A percentile compares a stretch with the other conserved stretches of the same genome.
phyloP scores from a whole-genome alignment of 1,140 invertebrate species.

The Alviniconcha marisindica region DNA sequence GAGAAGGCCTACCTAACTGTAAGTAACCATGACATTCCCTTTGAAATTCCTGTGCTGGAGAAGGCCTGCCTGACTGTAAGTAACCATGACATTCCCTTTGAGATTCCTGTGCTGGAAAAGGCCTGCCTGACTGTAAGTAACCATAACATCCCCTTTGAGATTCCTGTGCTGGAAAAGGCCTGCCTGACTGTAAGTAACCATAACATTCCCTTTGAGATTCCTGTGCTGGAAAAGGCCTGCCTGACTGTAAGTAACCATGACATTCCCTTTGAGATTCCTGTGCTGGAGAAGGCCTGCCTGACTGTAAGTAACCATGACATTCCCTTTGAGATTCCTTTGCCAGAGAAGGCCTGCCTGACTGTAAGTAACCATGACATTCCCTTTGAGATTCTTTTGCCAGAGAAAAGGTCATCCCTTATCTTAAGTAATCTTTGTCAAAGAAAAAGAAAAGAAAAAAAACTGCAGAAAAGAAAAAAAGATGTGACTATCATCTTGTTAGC shows the following conservation, averaged over 20 bases:
- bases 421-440: too few species aligned
- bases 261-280: slow-evolving; percentile 89
- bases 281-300: slow-evolving; percentile 82
- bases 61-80: too few species aligned
- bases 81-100: slow-evolving; percentile 74
- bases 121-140: too few species aligned
- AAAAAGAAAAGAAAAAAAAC: too few species aligned
- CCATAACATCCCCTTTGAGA: slow-evolving; percentile 74
- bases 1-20: slow-evolving; percentile 78
- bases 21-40: slow-evolving; percentile 43
- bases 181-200: too few species aligned
- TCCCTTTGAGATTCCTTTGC: slow-evolving; percentile 89
- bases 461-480: too few species aligned
- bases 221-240: too few species aligned
- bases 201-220: slow-evolving; percentile 74
- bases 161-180: too few species aligned
- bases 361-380: slow-evolving; percentile 94
- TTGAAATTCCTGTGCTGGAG: too few species aligned
- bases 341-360: slow-evolving; percentile 79
- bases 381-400: slow-evolving; percentile 87
- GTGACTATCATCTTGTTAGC: too few species aligned
- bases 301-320: slow-evolving; percentile 87
- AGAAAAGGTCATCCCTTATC: slow-evolving; percentile 78
- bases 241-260: too few species aligned
- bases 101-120: too few species aligned